These are phyloP conservation scores for Acleris emargana DNA, from an alignment of 2,888 invertebrate species.

Conservation along the genomic window DNA sequence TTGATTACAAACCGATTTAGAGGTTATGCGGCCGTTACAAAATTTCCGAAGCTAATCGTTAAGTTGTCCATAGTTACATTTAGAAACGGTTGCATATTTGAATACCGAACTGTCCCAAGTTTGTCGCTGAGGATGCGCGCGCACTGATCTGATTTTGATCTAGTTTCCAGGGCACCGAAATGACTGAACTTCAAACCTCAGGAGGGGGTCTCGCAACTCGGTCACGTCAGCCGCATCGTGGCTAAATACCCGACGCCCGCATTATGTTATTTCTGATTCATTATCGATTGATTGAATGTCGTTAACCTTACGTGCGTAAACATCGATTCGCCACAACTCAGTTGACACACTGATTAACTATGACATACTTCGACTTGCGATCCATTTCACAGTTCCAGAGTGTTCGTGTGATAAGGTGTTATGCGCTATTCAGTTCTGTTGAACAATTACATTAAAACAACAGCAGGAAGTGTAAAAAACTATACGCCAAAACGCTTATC, in stretches of 20 bases:
- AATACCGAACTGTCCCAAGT: not conserved
- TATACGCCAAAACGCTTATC: constrained; percentile 56
- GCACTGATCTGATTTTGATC: constrained; percentile 2
- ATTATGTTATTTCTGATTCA: constrained; percentile 45
- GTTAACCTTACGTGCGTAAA: constrained; percentile 48
- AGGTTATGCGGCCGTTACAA: constrained; percentile 68
- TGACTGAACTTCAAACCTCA: constrained; percentile 17
- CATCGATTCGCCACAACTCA: constrained; percentile 34
- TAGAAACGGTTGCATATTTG: too few relatives aligned
- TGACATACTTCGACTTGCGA: constrained; percentile 19
- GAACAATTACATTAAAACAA: constrained; percentile 53
- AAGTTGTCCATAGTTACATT: constrained; percentile 2
- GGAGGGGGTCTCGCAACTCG: constrained; percentile 52
- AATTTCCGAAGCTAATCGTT: constrained; percentile 52
- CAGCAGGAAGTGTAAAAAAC: constrained; percentile 71
- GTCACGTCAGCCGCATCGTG: constrained; percentile 59
- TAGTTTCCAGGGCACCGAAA: constrained; percentile 1
- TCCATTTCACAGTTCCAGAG: not conserved
- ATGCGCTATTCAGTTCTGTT: constrained; percentile 37
- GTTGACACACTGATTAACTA: constrained; percentile 20
- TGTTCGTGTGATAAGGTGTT: constrained; percentile 11
- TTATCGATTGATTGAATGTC: constrained; percentile 47
- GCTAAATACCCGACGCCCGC: constrained; percentile 41
- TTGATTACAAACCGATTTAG: constrained; percentile 55
- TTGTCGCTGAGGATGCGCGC: not conserved